A percentile compares a stretch with the other conserved stretches of the same genome.
Evolutionary conservation across 2,113 vertebrate genomes (phyloP).

Genomic region (Marmota monax): DNA sequence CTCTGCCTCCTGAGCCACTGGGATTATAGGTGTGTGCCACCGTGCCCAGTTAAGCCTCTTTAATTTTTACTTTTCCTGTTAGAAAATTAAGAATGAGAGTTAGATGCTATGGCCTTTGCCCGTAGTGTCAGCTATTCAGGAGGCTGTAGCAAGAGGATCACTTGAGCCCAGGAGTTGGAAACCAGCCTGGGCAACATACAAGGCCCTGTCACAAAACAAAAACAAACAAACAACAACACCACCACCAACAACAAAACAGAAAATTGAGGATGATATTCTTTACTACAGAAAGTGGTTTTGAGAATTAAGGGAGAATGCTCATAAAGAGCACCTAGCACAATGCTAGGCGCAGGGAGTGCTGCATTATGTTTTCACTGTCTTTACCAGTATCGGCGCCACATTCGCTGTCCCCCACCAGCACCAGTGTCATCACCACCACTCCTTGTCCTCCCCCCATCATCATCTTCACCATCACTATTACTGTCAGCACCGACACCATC

Average conservation of each 20-base stretch:
- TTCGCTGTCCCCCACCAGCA: not conserved
- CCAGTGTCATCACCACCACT: too few relatives aligned
- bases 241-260: not conserved
- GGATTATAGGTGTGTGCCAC: too few relatives aligned
- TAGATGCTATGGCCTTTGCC: too few relatives aligned
- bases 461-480: accelerated
- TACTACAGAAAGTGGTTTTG: not conserved
- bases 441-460: too few relatives aligned
- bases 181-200: too few relatives aligned
- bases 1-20: too few relatives aligned
- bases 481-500: too few relatives aligned
- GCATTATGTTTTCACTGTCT: accelerated
- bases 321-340: not conserved
- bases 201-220: not conserved
- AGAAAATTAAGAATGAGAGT: not conserved
- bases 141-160: too few relatives aligned
- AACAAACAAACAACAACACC: not conserved
- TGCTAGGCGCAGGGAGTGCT: not conserved
- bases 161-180: too few relatives aligned
- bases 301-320: not conserved
- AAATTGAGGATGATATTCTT: not conserved
- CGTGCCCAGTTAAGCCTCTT: not conserved
- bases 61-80: not conserved
- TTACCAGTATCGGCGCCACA: not conserved
- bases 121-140: too few relatives aligned